phyloP scores from a whole-genome alignment of 1,140 invertebrate species.

The Linepithema humile region DNA sequence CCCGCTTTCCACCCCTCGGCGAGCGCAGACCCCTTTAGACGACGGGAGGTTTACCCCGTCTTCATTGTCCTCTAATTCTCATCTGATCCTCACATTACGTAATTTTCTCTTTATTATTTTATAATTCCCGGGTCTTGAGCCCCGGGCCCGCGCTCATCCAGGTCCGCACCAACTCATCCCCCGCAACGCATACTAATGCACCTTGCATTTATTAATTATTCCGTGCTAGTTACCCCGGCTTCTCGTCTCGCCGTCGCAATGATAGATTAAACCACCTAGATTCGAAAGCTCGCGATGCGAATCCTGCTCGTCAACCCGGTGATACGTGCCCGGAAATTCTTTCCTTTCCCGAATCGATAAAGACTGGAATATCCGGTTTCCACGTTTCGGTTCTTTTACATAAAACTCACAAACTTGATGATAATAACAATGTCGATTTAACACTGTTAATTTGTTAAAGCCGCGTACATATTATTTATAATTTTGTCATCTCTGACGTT shows the following conservation, averaged over 20 bases:
- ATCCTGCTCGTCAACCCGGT: conserved; percentile 43
- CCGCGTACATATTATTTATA: background rate
- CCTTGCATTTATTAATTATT: conserved; percentile 80
- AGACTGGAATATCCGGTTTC: background rate
- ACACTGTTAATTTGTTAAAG: background rate
- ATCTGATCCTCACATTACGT: conserved; percentile 78
- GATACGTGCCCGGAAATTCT: conserved; percentile 58
- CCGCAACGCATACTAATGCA: conserved; percentile 76
- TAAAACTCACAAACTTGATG: background rate
- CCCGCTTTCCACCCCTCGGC: conserved; percentile 11
- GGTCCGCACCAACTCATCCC: conserved; percentile 69
- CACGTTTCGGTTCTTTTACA: background rate
- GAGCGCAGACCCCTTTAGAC: conserved; percentile 58
- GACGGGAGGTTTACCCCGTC: conserved; percentile 69
- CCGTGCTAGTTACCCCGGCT: conserved; percentile 73
- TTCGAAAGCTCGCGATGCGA: conserved; percentile 64
- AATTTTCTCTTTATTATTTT: conserved; percentile 82
- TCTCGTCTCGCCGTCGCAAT: conserved; percentile 65
- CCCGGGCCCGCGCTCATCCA: conserved; percentile 53
- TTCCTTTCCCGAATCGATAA: conserved; percentile 45
- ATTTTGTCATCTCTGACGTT: background rate
- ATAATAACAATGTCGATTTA: background rate
- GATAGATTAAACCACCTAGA: conserved; percentile 72
- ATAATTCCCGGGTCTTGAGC: conserved; percentile 69
- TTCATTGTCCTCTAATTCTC: conserved; percentile 77